Percentiles rank a stretch among this genome's conserved stretches.
Conservation (phyloP, 2,797 vertebrate genomes). For the Cossypha caffra region DNA sequence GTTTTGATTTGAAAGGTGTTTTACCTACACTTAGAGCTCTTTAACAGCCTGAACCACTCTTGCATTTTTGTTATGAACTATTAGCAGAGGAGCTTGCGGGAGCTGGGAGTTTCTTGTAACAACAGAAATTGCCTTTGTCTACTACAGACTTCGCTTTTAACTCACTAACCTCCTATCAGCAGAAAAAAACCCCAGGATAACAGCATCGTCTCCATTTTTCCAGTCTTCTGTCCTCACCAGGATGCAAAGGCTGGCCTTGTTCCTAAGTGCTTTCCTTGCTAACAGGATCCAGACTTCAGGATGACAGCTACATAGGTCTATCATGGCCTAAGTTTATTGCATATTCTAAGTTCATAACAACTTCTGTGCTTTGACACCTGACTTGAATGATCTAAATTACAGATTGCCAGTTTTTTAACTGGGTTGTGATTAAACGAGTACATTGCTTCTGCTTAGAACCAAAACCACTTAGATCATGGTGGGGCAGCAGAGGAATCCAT, state of each 20-base stretch:
- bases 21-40: conserved; percentile 14
- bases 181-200: neutral
- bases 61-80: neutral
- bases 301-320: neutral
- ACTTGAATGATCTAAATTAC: neutral
- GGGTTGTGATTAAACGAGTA: neutral
- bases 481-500: neutral
- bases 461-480: neutral
- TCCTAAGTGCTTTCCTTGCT: neutral
- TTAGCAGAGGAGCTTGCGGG: neutral
- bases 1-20: conserved; percentile 41
- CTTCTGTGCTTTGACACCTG: neutral
- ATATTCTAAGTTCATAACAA: neutral
- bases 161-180: neutral
- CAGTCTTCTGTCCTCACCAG: neutral
- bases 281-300: neutral
- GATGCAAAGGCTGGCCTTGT: neutral
- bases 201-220: neutral
- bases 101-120: neutral
- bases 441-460: neutral
- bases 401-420: neutral
- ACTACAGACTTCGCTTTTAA: conserved; percentile 4
- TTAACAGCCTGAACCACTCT: conserved; percentile 6
- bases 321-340: neutral
- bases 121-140: conserved; percentile 12